Evolutionary conservation across 2,888 invertebrate genomes (phyloP).

Genomic region (Nysson spinosus): DNA sequence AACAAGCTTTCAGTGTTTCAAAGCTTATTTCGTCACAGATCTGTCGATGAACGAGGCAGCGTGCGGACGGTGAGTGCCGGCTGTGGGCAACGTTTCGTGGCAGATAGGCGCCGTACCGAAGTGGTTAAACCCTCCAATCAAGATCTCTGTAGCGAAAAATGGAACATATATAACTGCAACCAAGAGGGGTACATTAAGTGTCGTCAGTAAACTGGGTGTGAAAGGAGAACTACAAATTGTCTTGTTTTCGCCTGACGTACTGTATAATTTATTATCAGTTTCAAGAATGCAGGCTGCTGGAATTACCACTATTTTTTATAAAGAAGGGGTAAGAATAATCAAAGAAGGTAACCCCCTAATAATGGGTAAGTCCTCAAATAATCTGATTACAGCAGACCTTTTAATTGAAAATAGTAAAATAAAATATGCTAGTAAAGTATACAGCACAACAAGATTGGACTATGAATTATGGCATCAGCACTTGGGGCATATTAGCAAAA

Average conservation of each 20-base stretch:
- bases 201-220: constrained; percentile 4
- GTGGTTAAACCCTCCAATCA: too few species aligned
- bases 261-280: constrained; percentile 3
- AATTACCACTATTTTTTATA: background rate
- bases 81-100: too few species aligned
- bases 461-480: constrained; percentile 14
- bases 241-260: background rate
- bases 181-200: background rate
- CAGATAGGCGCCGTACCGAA: too few species aligned
- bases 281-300: constrained; percentile 1
- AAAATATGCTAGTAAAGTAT: background rate
- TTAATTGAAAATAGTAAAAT: background rate
- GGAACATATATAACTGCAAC: constrained; percentile 5
- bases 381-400: background rate
- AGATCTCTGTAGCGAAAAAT: constrained; percentile 13
- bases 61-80: too few species aligned
- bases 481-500: constrained; percentile 3
- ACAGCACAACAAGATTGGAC: background rate
- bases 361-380: constrained; percentile 2
- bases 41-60: too few species aligned
- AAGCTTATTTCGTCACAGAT: too few species aligned
- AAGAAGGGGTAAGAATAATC: background rate
- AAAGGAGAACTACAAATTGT: background rate
- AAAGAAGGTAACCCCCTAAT: background rate
- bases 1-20: too few species aligned